phyloP scores from a whole-genome alignment of 2,113 vertebrate species.

The Hiodon tergisus region DNA sequence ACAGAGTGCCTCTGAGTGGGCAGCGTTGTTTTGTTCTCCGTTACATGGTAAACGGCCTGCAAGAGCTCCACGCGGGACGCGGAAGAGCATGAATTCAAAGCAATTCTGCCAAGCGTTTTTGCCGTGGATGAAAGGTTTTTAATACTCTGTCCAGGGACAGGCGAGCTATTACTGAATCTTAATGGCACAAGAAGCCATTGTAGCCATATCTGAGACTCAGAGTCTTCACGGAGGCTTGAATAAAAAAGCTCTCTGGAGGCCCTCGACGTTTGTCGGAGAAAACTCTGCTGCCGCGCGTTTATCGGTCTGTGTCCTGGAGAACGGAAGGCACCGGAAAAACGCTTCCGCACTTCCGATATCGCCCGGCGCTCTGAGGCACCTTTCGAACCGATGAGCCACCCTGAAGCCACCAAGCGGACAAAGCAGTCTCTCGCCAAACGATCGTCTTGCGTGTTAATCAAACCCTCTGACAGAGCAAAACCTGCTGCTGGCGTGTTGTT shows the following conservation, averaged over 20 bases:
- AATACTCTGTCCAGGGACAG: constrained; percentile 46
- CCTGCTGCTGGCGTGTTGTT: too few relatives aligned
- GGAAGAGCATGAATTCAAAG: constrained; percentile 54
- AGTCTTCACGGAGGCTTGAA: background rate
- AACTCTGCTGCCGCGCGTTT: background rate
- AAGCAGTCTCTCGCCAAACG: background rate
- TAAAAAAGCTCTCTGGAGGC: background rate
- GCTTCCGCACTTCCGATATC: background rate
- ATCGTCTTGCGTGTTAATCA: too few relatives aligned
- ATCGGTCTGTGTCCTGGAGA: background rate
- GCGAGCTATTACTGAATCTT: constrained; percentile 41
- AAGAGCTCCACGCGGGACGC: constrained; percentile 26
- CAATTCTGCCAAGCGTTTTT: constrained; percentile 49
- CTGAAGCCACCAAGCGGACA: background rate
- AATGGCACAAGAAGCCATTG: constrained; percentile 37
- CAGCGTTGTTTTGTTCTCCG: constrained; percentile 34
- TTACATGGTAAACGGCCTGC: constrained; percentile 40
- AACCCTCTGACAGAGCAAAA: too few relatives aligned
- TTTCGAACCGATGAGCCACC: background rate
- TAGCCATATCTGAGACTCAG: background rate
- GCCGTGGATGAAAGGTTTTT: constrained; percentile 63
- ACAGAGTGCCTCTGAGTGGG: constrained; percentile 38
- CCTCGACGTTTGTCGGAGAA: background rate
- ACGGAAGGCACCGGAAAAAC: background rate
- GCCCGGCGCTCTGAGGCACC: background rate